A percentile compares a stretch with the other conserved stretches of the same genome.
phyloP scores from a whole-genome alignment of 2,113 vertebrate genomes.

The Percopsis transmontana region DNA sequence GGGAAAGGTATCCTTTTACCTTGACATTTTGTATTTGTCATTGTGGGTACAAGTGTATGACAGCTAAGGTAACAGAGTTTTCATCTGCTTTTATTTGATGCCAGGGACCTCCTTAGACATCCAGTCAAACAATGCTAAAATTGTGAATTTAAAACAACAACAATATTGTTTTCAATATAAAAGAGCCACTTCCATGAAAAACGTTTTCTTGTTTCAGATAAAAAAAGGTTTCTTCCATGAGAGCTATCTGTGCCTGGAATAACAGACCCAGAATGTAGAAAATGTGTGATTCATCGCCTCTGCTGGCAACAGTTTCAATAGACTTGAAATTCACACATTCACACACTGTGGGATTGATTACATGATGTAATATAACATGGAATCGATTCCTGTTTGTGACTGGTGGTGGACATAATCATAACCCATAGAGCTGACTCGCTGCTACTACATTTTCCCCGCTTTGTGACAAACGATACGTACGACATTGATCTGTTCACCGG shows the following conservation, averaged over 20 bases:
- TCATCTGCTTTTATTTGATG: slow-evolving; percentile 60
- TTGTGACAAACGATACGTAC: slow-evolving; percentile 42
- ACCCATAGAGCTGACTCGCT: slow-evolving; percentile 33
- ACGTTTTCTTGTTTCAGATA: not conserved
- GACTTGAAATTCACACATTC: slow-evolving; percentile 17
- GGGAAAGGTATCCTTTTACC: not conserved
- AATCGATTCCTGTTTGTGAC: not conserved
- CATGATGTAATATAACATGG: slow-evolving; percentile 22
- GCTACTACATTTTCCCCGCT: slow-evolving; percentile 37
- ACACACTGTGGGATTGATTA: not conserved
- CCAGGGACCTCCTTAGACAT: slow-evolving; percentile 49
- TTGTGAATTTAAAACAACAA: slow-evolving; percentile 23
- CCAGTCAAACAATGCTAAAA: too few relatives aligned
- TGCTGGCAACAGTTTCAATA: slow-evolving; percentile 20
- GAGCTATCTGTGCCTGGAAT: not conserved
- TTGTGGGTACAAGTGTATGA: not conserved
- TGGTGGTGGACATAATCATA: not conserved
- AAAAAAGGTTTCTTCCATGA: slow-evolving; percentile 25
- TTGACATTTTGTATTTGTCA: not conserved
- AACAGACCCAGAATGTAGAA: slow-evolving; percentile 25
- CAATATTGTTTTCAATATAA: slow-evolving; percentile 25
- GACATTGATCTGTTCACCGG: slow-evolving; percentile 52
- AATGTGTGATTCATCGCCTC: slow-evolving; percentile 34
- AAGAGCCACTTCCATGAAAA: not conserved
- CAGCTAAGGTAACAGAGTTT: slow-evolving; percentile 34